These are phyloP conservation scores for Syngnathus acus DNA, from an alignment of 2,797 vertebrate species.

Conservation along the genomic window DNA sequence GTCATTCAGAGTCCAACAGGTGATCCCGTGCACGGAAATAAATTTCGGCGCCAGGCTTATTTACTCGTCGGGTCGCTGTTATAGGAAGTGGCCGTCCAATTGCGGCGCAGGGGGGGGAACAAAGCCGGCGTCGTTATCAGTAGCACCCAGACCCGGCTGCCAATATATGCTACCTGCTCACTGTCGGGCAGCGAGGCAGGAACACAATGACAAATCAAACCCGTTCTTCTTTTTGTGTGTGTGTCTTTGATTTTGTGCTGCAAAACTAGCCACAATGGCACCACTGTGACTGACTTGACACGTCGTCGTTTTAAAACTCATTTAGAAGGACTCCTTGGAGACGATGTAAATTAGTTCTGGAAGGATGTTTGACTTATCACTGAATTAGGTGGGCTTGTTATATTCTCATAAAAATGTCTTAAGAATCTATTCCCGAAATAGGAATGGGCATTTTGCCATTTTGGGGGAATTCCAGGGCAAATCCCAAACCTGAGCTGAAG, in stretches of 20 bases:
- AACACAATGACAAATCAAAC: conserved; percentile 50
- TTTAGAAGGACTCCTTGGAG: not conserved
- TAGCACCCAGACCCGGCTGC: conserved; percentile 46
- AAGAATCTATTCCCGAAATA: too few species aligned
- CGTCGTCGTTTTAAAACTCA: not conserved
- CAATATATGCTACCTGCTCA: conserved; percentile 51
- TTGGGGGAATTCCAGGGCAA: too few species aligned
- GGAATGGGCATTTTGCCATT: too few species aligned
- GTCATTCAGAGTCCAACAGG: conserved; percentile 46
- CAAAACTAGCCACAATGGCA: not conserved
- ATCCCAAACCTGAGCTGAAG: too few species aligned
- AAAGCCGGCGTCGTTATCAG: conserved; percentile 65
- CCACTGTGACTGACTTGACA: not conserved
- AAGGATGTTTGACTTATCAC: too few species aligned
- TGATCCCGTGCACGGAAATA: conserved; percentile 23
- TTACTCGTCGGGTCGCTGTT: conserved; percentile 56
- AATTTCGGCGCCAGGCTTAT: conserved; percentile 30
- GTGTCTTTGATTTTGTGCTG: not conserved
- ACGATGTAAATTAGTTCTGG: too few species aligned
- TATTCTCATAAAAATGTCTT: not conserved
- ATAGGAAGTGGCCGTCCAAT: conserved; percentile 48
- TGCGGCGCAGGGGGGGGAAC: conserved; percentile 42
- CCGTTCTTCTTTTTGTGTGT: conserved; percentile 10
- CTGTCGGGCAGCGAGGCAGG: conserved; percentile 26
- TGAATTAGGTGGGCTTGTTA: not conserved